Evolutionary conservation across 2,888 invertebrate species (phyloP).

Genomic region (Cephus nigrinus): DNA sequence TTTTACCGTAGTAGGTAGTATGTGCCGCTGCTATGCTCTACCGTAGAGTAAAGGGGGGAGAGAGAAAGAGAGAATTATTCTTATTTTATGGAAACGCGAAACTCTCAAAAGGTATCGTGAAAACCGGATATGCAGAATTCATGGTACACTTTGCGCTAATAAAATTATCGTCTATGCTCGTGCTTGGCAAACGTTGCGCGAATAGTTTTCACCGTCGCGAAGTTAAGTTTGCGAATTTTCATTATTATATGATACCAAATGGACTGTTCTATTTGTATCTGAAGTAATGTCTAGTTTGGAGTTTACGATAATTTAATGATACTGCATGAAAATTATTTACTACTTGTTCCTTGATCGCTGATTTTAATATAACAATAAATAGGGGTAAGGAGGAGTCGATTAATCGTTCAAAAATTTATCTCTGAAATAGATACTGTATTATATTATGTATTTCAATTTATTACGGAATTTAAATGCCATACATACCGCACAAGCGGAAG

Average conservation of each 20-base stretch:
- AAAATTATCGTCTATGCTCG: background rate
- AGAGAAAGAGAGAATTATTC: conserved; percentile 12
- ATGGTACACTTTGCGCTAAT: background rate
- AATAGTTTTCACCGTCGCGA: background rate
- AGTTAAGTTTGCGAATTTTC: background rate
- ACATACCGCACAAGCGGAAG: background rate
- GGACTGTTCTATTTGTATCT: background rate
- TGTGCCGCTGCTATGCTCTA: background rate
- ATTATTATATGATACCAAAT: background rate
- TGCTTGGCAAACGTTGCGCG: background rate
- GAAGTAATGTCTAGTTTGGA: background rate
- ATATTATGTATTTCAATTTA: background rate
- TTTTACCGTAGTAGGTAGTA: background rate
- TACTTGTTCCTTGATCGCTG: background rate
- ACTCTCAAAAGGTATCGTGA: background rate
- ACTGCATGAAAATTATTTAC: background rate
- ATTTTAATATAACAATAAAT: background rate
- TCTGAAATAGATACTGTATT: background rate
- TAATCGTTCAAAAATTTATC: background rate
- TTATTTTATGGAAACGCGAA: background rate
- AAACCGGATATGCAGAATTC: background rate
- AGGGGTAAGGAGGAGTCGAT: background rate
- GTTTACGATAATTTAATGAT: background rate
- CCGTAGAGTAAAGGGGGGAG: conserved; percentile 1
- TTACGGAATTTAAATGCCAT: background rate